Evolutionary conservation across 2,797 vertebrate species (phyloP).

Genomic region (Benthosema pterotum): DNA sequence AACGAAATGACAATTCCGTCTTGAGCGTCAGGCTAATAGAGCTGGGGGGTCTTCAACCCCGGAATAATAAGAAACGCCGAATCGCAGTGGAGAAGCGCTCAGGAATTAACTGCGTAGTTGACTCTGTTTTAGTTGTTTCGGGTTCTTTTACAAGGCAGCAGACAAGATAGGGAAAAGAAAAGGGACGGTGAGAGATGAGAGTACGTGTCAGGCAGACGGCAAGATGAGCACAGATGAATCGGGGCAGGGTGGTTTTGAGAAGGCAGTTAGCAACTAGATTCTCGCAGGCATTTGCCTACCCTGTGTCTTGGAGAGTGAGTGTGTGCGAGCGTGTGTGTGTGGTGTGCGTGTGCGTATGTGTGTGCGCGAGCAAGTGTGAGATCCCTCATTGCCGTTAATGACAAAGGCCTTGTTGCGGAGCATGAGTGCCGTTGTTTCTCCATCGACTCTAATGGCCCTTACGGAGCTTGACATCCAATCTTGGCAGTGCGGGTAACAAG

Average conservation of each 20-base stretch:
- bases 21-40: no score
- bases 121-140: no score
- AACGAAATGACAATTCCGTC: no score
- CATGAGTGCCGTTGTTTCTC: constrained; percentile 42
- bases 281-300: constrained; percentile 37
- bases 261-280: constrained; percentile 16
- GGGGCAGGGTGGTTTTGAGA: constrained; percentile 17
- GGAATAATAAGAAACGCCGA: no score
- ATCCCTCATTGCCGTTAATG: constrained; percentile 53
- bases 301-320: constrained; percentile 37
- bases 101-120: no score
- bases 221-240: constrained; percentile 4
- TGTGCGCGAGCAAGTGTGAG: no score
- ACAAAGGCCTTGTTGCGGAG: constrained; percentile 36
- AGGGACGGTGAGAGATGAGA: constrained; percentile 17
- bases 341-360: no score
- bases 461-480: constrained; percentile 17
- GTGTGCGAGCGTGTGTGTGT: no score
- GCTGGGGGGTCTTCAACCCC: no score
- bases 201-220: background rate
- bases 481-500: background rate
- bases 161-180: constrained; percentile 15
- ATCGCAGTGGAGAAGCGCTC: no score
- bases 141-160: background rate
- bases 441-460: constrained; percentile 25